Conservation (phyloP, 2,113 vertebrate genomes). For the Rhizomys pruinosus region DNA sequence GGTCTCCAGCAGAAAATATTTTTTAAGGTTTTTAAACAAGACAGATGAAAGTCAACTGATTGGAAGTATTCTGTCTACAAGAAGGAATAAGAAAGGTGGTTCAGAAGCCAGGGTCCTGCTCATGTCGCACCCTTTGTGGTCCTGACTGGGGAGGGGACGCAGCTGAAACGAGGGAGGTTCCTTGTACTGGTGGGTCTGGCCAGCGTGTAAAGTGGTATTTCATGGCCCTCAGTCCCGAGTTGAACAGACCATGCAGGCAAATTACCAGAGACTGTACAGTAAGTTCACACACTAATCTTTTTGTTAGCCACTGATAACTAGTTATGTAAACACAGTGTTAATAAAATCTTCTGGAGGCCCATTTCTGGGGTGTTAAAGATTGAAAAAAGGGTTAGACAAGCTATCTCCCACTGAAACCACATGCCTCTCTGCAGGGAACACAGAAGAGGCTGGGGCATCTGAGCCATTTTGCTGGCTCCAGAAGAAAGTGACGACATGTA, state of each 20-base stretch:
- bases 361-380: accelerated
- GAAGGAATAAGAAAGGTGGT: too few relatives aligned
- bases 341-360: background rate
- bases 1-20: constrained; percentile 19
- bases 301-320: background rate
- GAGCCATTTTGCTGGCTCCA: background rate
- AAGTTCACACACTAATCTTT: background rate
- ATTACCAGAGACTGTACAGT: background rate
- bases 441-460: background rate
- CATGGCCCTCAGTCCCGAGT: background rate
- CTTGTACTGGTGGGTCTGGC: background rate
- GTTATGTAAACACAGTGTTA: background rate
- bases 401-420: background rate
- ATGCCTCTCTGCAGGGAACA: background rate
- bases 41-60: background rate
- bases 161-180: background rate
- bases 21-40: constrained; percentile 35
- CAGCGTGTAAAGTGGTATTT: background rate
- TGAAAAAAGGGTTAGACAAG: accelerated
- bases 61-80: background rate
- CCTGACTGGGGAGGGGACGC: too few relatives aligned
- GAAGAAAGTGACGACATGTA: background rate
- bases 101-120: background rate
- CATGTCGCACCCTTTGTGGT: too few relatives aligned
- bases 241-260: background rate